Conservation (phyloP, 2,888 invertebrate genomes). For the Mallateleia sp. region DNA sequence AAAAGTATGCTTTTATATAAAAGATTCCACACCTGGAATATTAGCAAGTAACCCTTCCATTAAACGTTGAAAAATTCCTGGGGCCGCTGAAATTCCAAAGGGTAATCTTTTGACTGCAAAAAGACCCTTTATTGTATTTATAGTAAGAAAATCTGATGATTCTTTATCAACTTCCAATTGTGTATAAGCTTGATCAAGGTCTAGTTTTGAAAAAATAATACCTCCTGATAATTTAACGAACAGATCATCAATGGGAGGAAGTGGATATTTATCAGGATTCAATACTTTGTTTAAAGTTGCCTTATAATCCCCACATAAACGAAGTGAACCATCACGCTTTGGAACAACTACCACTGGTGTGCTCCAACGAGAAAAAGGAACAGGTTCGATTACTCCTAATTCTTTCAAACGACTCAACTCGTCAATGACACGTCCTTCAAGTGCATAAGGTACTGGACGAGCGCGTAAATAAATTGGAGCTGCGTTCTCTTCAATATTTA, state of each 20-base stretch:
- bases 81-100: slow-evolving; percentile 79
- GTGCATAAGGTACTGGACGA: slow-evolving; percentile 47
- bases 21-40: slow-evolving; percentile 13
- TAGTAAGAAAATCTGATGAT: background rate
- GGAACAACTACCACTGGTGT: slow-evolving; percentile 40
- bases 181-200: slow-evolving; percentile 35
- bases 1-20: too few relatives aligned
- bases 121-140: slow-evolving; percentile 34
- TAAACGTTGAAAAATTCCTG: slow-evolving; percentile 72
- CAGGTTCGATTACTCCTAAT: slow-evolving; percentile 23
- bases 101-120: slow-evolving; percentile 79
- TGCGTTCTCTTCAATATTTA: background rate
- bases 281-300: slow-evolving; percentile 13
- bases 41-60: slow-evolving; percentile 61
- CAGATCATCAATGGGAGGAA: slow-evolving; percentile 29
- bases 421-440: background rate
- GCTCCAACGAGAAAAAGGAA: slow-evolving; percentile 34
- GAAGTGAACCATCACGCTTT: slow-evolving; percentile 22
- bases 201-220: slow-evolving; percentile 42
- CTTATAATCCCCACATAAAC: slow-evolving; percentile 53
- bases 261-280: slow-evolving; percentile 32
- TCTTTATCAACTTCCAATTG: slow-evolving; percentile 32
- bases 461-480: slow-evolving; percentile 14
- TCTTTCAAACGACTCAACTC: slow-evolving; percentile 31
- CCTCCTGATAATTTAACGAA: slow-evolving; percentile 36